phyloP scores from a whole-genome alignment of 2,888 invertebrate species.

The Rosalia funebris region DNA sequence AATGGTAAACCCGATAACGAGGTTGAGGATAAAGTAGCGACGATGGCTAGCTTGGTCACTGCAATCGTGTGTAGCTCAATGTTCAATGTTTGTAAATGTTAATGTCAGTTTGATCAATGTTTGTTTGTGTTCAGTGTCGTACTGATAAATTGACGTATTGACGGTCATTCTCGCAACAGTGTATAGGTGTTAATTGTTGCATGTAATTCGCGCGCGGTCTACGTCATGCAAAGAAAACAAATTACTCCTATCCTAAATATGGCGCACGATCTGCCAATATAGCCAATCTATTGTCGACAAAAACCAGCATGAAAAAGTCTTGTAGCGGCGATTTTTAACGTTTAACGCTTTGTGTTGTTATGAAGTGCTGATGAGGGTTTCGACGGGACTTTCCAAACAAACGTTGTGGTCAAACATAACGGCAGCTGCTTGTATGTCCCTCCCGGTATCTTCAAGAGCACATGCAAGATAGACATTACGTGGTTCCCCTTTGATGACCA shows the following conservation, averaged over 20 bases:
- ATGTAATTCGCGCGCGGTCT: constrained; percentile 50
- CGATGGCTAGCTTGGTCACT: constrained; percentile 56
- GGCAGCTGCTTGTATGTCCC: constrained; percentile 99
- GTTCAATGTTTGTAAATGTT: constrained; percentile 43
- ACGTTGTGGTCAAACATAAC: constrained; percentile 98
- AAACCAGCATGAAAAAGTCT: constrained; percentile 51
- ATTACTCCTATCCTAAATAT: constrained; percentile 24
- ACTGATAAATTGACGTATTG: constrained; percentile 38
- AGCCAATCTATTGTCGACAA: constrained; percentile 43
- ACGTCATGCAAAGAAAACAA: constrained; percentile 30
- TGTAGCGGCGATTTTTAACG: constrained; percentile 55
- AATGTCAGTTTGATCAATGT: constrained; percentile 52
- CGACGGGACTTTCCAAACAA: constrained; percentile 99
- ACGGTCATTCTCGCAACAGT: constrained; percentile 45
- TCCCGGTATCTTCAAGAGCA: constrained; percentile 99
- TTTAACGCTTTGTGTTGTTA: constrained; percentile 63
- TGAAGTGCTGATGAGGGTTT: constrained; percentile 99
- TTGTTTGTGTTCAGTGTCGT: constrained; percentile 47
- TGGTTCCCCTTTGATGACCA: constrained; percentile 99
- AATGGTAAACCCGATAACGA: constrained; percentile 14
- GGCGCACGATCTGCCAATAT: constrained; percentile 30
- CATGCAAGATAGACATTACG: constrained; percentile 99
- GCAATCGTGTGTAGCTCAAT: constrained; percentile 52
- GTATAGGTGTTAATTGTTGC: constrained; percentile 61
- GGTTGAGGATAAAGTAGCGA: constrained; percentile 42